These are phyloP conservation scores for Enteromius argenteus DNA, from an alignment of 2,797 vertebrate genomes.

Conservation along the genomic window DNA sequence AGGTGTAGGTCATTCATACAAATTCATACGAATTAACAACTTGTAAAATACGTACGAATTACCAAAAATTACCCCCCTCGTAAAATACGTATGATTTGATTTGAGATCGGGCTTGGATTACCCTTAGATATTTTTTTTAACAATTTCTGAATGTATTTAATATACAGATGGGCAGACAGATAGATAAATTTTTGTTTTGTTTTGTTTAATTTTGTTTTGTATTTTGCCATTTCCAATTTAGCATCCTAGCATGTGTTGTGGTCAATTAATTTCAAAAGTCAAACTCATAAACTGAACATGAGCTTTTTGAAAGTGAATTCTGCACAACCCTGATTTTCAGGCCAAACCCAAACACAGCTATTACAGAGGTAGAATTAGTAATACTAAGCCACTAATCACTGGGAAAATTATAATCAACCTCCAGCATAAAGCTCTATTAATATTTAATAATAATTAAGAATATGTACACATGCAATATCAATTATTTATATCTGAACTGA, in stretches of 20 bases:
- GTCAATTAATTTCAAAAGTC: background rate
- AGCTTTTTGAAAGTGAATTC: background rate
- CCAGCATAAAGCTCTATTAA: constrained; percentile 68
- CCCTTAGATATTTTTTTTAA: background rate
- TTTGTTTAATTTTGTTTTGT: too few species aligned
- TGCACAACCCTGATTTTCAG: background rate
- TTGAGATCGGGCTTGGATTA: background rate
- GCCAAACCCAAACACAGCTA: constrained; percentile 7
- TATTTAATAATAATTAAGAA: constrained; percentile 79
- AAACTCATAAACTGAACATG: background rate
- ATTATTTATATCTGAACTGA: constrained; percentile 75
- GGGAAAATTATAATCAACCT: constrained; percentile 63
- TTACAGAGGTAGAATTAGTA: constrained; percentile 41
- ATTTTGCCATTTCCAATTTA: background rate
- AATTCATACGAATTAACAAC: too few species aligned
- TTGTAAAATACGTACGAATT: too few species aligned
- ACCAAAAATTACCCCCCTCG: too few species aligned
- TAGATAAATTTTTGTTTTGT: too few species aligned
- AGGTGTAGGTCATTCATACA: too few species aligned
- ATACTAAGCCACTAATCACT: constrained; percentile 60
- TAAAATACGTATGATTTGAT: too few species aligned
- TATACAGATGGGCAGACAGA: too few species aligned
- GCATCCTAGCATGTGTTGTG: background rate
- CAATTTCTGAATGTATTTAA: background rate
- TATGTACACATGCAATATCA: constrained; percentile 76